Evolutionary conservation across 2,113 vertebrate genomes (phyloP).

Genomic region (Myocastor coypus): DNA sequence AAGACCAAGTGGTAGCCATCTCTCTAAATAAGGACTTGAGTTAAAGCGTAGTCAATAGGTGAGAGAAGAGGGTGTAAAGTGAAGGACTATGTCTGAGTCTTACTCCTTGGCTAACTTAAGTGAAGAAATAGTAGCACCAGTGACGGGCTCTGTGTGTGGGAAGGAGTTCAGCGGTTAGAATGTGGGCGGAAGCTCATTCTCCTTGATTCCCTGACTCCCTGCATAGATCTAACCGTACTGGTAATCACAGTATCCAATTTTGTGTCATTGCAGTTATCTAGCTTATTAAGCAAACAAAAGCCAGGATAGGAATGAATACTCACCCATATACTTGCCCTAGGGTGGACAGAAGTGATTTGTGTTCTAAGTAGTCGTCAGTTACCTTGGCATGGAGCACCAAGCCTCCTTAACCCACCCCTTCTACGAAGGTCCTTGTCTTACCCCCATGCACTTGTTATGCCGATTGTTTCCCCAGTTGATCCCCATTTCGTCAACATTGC

Average conservation of each 20-base stretch:
- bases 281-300: not conserved
- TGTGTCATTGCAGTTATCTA: not conserved
- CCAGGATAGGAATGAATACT: not conserved
- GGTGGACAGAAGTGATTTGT: no score
- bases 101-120: not conserved
- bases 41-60: not conserved
- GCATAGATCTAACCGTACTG: rapidly evolving
- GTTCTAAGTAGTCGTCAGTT: no score
- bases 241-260: not conserved
- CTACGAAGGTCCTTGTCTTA: no score
- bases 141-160: not conserved
- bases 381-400: no score
- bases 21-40: not conserved
- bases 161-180: not conserved
- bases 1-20: not conserved
- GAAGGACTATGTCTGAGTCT: not conserved
- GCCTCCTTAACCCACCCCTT: no score
- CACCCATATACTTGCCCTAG: no score
- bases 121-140: not conserved
- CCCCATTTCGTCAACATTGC: no score
- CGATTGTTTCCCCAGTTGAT: no score
- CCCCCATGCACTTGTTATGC: no score
- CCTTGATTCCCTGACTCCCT: not conserved
- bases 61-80: not conserved
- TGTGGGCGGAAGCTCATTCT: not conserved